phyloP scores from a whole-genome alignment of 2,113 vertebrate species.

The Etheostoma cragini region DNA sequence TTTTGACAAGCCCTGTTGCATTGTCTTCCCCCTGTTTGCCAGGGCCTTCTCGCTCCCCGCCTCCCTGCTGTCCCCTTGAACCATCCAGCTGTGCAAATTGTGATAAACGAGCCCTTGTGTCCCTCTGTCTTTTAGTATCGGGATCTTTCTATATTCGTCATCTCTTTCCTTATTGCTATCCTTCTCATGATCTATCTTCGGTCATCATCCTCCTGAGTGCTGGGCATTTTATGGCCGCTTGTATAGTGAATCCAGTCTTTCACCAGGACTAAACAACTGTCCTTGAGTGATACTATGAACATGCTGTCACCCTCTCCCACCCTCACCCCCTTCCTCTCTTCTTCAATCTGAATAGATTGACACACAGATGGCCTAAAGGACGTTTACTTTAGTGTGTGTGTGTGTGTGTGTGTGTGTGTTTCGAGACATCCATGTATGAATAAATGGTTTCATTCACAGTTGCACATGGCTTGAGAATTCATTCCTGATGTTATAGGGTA shows the following conservation, averaged over 20 bases:
- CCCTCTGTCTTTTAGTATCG: slow-evolving; percentile 3
- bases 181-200: slow-evolving; percentile 24
- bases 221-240: slow-evolving; percentile 37
- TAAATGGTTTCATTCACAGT: slow-evolving; percentile 18
- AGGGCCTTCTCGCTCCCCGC: slow-evolving; percentile 30
- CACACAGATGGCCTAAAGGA: slow-evolving; percentile 47
- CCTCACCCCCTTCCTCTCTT: background rate
- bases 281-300: slow-evolving; percentile 64
- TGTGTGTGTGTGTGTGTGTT: slow-evolving; percentile 21
- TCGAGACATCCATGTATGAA: background rate
- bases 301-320: background rate
- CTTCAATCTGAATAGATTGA: slow-evolving; percentile 5
- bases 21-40: slow-evolving; percentile 63
- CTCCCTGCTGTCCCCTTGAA: slow-evolving; percentile 55
- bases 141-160: slow-evolving; percentile 28
- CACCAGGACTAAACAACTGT: slow-evolving; percentile 30
- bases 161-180: slow-evolving; percentile 19
- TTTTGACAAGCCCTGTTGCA: slow-evolving; percentile 69
- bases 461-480: slow-evolving; percentile 10
- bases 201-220: slow-evolving; percentile 38
- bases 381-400: slow-evolving; percentile 15
- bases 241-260: slow-evolving; percentile 60
- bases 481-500: slow-evolving; percentile 29
- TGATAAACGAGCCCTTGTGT: slow-evolving; percentile 74
- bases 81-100: slow-evolving; percentile 65